Percentiles rank a stretch among this genome's conserved stretches.
Evolutionary conservation across 2,888 invertebrate species (phyloP).

Genomic region (Chalcis sispes): DNA sequence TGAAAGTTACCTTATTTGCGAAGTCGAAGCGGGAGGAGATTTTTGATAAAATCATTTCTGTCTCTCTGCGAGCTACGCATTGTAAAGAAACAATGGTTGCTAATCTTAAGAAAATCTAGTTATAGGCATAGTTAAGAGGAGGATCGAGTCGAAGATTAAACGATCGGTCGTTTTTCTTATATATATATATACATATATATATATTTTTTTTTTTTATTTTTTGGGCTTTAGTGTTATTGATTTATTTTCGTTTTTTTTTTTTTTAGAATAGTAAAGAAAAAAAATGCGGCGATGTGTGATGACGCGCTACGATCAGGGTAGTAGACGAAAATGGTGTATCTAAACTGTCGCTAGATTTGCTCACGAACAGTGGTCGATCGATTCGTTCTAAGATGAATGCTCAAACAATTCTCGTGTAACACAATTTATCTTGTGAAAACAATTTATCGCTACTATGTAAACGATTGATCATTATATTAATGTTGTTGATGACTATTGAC

Average conservation of each 20-base stretch:
- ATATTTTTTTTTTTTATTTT: conserved; percentile 57
- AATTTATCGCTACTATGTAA: conserved; percentile 9
- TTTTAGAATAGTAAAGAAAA: conserved; percentile 1
- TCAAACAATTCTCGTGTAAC: not conserved
- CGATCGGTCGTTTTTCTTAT: conserved; percentile 30
- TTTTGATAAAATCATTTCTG: conserved; percentile 27
- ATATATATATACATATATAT: conserved; percentile 5
- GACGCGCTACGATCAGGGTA: conserved; percentile 60
- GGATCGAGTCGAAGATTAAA: conserved; percentile 24
- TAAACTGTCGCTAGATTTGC: conserved; percentile 30
- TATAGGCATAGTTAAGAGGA: conserved; percentile 33
- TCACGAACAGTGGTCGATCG: conserved; percentile 17
- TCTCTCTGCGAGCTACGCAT: conserved; percentile 31
- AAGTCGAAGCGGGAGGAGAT: conserved; percentile 45
- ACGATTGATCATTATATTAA: not conserved
- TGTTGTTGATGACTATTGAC: conserved; percentile 19
- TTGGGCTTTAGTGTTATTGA: conserved; percentile 74
- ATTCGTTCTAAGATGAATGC: not conserved
- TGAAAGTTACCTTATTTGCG: conserved; percentile 49
- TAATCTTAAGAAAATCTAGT: conserved; percentile 35
- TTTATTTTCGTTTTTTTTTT: conserved; percentile 45
- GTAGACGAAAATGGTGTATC: conserved; percentile 53
- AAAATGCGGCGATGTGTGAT: conserved; percentile 44
- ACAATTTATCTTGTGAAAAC: not conserved
- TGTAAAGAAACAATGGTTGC: conserved; percentile 35